phyloP scores from a whole-genome alignment of 2,113 vertebrate species.

The Halcyon malimbica region DNA sequence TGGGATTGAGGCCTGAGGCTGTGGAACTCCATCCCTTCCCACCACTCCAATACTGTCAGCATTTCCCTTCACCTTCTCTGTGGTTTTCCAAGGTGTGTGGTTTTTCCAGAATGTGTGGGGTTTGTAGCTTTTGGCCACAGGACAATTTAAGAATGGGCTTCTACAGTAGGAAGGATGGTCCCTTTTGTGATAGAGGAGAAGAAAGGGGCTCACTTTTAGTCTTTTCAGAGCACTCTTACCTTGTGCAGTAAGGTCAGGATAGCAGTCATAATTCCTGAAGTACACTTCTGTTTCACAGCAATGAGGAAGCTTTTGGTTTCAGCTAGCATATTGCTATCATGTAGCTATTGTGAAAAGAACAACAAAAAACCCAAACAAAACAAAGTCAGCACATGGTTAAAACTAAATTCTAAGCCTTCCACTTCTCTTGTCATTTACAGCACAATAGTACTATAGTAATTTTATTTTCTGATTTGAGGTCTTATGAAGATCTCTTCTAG shows the following conservation, averaged over 20 bases:
- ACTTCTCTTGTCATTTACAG: neutral
- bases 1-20: neutral
- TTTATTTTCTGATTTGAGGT: neutral
- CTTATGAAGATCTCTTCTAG: neutral
- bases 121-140: neutral
- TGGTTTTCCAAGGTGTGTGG: neutral
- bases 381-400: neutral
- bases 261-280: slow-evolving; percentile 69
- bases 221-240: slow-evolving; percentile 69
- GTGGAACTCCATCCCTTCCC: neutral
- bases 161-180: neutral
- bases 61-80: neutral
- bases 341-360: slow-evolving; percentile 71
- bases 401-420: neutral
- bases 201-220: neutral
- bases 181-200: neutral
- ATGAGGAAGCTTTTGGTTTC: slow-evolving; percentile 76
- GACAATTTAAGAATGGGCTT: neutral
- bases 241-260: slow-evolving; percentile 87
- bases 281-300: slow-evolving; percentile 75
- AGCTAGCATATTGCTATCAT: slow-evolving; percentile 63
- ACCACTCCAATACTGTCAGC: neutral
- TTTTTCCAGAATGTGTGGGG: neutral
- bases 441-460: neutral
- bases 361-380: no score